A percentile compares a stretch with the other conserved stretches of the same genome.
Conservation (phyloP, 1,140 invertebrate genomes). For the Oscheius sp. region DNA sequence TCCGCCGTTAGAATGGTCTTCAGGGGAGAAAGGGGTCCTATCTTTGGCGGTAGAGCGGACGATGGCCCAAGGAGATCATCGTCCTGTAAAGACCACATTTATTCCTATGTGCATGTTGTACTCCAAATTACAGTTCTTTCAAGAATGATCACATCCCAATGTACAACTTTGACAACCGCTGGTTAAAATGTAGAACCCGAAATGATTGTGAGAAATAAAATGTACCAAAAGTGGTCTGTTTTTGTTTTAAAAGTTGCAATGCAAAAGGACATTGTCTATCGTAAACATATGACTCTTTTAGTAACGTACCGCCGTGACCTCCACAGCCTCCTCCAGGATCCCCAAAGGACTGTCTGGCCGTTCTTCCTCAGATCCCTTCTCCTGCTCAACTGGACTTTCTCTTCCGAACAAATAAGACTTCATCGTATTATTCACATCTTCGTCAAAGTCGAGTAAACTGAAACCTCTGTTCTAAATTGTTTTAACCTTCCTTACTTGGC, state of each 20-base stretch:
- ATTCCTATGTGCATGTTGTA: neutral
- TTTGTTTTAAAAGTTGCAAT: too few relatives aligned
- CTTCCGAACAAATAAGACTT: constrained; percentile 28
- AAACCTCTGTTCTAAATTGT: neutral
- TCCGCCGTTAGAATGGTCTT: neutral
- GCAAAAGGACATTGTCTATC: too few relatives aligned
- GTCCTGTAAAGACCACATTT: neutral
- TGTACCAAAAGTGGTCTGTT: too few relatives aligned
- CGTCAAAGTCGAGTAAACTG: constrained; percentile 4
- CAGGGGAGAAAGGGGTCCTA: neutral
- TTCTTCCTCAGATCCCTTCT: neutral
- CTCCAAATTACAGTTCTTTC: too few relatives aligned
- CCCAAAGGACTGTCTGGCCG: constrained; percentile 12
- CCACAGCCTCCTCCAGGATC: neutral
- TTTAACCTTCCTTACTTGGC: neutral
- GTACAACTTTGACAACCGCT: too few relatives aligned
- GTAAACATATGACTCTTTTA: neutral
- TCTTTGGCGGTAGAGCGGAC: neutral
- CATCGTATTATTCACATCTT: neutral
- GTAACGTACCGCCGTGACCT: neutral
- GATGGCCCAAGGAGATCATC: neutral
- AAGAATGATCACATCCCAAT: too few relatives aligned
- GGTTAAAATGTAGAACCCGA: too few relatives aligned
- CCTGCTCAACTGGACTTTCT: constrained; percentile 20
- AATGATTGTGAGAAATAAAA: neutral